Evolutionary conservation across 1,140 invertebrate species (phyloP), one percentile per base, ranked within the genome.

Genomic region (Drosophila lini): DNA sequence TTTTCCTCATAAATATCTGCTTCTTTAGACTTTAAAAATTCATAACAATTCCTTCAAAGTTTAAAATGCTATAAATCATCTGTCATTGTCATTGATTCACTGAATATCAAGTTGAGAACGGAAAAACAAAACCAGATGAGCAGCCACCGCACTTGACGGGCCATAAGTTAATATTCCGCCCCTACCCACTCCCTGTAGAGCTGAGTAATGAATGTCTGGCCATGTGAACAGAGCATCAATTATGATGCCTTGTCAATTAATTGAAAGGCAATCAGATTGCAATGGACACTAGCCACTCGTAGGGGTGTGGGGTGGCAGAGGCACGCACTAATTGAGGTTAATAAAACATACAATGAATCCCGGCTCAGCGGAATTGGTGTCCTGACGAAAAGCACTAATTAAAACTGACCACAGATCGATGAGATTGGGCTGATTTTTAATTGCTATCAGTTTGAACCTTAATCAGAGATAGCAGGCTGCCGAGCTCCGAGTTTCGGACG

Each of bases 231-330:
- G 53, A 65, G 64, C 70, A 82, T 82, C 79, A 86, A 85, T 88
- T 79, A 88, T 82, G 62, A 79, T 60, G 79, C 19, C 82, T 76
- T 78, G 78, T 86, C 82, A 82, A 71, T 79, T 85, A 85, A 85
- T 85, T 85, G 79, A 86, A 85, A 62, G 57, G 62, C 69, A 77
- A 85, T 85, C 59, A 41, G 74, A 57, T 52, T 85, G 63, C 70
- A 61, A 25, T 36, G 31, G 63, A 70, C 78, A 47, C 65, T 50
- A 44, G 32, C 16, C 56, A 16, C 25, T 36, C 40, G 44, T 48
- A 7, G 16, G 5, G 2, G 52, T 19, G 19, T 19, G 19, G 11
- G 44, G 19, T 7, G 13, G 6, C 44, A 9, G 13, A 13, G 32
- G 34, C 53, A 64, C 45, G 64, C 65, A 61, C 70, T 73, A 86